Percentiles rank a stretch among this genome's conserved stretches.
Conservation (phyloP, 2,113 vertebrate species). For the Murina feae region DNA sequence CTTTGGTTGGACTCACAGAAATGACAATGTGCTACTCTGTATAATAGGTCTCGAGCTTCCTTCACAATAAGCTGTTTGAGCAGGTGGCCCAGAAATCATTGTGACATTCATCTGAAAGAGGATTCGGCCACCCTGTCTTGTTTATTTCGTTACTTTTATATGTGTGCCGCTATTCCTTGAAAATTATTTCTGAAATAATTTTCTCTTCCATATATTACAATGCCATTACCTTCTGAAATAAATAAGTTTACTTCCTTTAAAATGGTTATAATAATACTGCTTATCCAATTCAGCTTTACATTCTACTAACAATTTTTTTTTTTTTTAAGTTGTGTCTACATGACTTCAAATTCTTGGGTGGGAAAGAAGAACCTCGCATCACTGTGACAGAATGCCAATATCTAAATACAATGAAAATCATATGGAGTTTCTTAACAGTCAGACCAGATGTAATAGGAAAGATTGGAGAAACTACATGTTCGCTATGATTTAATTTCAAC, state of each 20-base stretch:
- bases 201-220: background rate
- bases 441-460: background rate
- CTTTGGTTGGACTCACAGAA: constrained; percentile 47
- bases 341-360: background rate
- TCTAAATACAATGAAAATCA: background rate
- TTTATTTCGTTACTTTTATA: background rate
- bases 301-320: background rate
- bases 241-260: background rate
- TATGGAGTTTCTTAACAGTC: background rate
- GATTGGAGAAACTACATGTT: background rate
- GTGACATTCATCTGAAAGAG: constrained; percentile 22
- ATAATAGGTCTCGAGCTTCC: constrained; percentile 32
- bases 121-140: background rate
- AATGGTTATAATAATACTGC: background rate
- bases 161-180: background rate
- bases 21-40: constrained; percentile 36
- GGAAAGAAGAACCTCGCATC: background rate
- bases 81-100: constrained; percentile 40
- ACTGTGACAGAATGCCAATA: background rate
- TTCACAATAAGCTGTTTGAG: constrained; percentile 34
- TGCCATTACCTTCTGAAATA: background rate
- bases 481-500: background rate
- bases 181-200: constrained; percentile 18
- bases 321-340: background rate
- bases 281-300: background rate